These are phyloP conservation scores for Nyctibius grandis DNA, from an alignment of 2,797 vertebrate species.

Conservation along the genomic window DNA sequence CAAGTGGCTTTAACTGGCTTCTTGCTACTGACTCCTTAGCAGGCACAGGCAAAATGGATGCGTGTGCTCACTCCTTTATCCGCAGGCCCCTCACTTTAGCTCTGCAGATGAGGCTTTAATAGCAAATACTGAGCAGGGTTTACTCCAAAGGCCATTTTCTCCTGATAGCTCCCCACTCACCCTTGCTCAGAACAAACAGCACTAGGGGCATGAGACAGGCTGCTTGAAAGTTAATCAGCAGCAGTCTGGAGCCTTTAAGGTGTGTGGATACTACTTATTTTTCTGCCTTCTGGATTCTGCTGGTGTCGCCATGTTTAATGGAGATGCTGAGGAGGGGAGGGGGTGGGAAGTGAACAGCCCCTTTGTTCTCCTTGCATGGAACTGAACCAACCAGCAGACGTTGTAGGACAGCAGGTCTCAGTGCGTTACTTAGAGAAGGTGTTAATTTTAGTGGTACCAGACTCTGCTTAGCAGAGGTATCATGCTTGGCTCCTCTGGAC, in stretches of 20 bases:
- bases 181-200: not conserved
- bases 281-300: not conserved
- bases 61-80: fast-evolving
- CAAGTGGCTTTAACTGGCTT: not conserved
- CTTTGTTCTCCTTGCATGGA: not conserved
- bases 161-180: fast-evolving
- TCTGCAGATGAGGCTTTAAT: not conserved
- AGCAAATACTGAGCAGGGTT: not conserved
- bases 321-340: not conserved
- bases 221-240: not conserved
- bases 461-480: not conserved
- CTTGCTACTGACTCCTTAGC: fast-evolving
- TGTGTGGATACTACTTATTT: not conserved
- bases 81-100: not conserved
- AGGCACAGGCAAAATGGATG: not conserved
- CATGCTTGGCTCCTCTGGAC: not conserved
- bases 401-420: not conserved
- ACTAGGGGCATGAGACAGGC: fast-evolving
- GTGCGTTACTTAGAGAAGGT: not conserved
- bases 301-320: not conserved
- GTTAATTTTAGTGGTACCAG: not conserved
- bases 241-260: not conserved
- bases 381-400: not conserved
- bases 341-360: not conserved
- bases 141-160: not conserved